These are phyloP conservation scores for Cacoxenus indagator DNA, from an alignment of 2,888 invertebrate genomes.

Conservation along the genomic window DNA sequence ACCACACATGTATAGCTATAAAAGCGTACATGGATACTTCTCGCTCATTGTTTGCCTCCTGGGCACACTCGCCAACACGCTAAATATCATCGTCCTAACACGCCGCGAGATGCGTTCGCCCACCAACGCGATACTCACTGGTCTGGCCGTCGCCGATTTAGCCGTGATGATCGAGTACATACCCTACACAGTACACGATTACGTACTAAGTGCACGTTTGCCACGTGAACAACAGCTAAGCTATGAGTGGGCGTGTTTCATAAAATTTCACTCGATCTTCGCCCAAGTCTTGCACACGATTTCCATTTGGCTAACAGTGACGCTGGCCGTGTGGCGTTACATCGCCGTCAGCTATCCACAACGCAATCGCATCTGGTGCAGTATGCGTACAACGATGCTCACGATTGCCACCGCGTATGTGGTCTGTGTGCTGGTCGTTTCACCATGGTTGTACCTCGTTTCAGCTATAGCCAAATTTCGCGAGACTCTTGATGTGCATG, in stretches of 20 bases:
- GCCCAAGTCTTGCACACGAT: constrained; percentile 91
- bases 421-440: constrained; percentile 81
- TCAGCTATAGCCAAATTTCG: constrained; percentile 79
- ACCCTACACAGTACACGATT: constrained; percentile 87
- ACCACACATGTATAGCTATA: constrained; percentile 72
- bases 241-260: constrained; percentile 86
- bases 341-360: constrained; percentile 89
- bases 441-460: constrained; percentile 82
- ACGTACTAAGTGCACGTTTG: constrained; percentile 74
- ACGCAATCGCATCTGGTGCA: constrained; percentile 85
- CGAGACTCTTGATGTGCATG: constrained; percentile 69
- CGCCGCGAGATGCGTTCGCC: constrained; percentile 92
- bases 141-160: constrained; percentile 91
- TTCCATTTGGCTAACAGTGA: constrained; percentile 93
- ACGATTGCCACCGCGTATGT: constrained; percentile 85
- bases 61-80: constrained; percentile 90
- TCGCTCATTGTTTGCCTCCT: constrained; percentile 89
- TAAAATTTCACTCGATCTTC: constrained; percentile 91
- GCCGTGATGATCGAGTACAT: constrained; percentile 96
- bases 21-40: constrained; percentile 85
- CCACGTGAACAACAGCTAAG: constrained; percentile 73
- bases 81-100: constrained; percentile 91
- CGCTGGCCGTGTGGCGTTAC: constrained; percentile 93
- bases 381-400: constrained; percentile 81
- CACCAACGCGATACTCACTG: constrained; percentile 92